Conservation (phyloP, 1,140 invertebrate species). For the Heterodera schachtii region DNA sequence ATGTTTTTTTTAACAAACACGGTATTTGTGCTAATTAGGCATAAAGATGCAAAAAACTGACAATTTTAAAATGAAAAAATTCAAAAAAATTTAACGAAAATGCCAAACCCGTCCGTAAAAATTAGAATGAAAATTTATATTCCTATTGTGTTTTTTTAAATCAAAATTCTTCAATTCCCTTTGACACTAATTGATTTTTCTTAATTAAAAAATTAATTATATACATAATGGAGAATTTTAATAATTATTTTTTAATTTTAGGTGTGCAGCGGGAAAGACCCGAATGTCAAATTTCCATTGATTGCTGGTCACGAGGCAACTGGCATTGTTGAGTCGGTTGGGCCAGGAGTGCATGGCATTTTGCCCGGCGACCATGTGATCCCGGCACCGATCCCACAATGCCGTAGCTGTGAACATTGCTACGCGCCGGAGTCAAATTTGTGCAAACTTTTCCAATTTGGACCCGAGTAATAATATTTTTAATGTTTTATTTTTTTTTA, state of each 20-base stretch:
- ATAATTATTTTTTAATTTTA: neutral
- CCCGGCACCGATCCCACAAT: conserved; percentile 93
- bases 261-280: conserved; percentile 17
- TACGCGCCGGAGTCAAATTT: conserved; percentile 80
- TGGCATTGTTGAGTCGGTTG: conserved; percentile 82
- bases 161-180: too few relatives aligned
- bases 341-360: conserved; percentile 50
- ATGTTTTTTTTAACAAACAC: neutral
- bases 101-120: too few relatives aligned
- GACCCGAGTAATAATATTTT: conserved; percentile 74
- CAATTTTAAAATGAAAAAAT: too few relatives aligned
- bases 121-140: too few relatives aligned
- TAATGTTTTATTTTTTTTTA: too few relatives aligned
- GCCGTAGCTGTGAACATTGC: conserved; percentile 93
- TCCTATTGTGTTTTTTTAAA: too few relatives aligned
- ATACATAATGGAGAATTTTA: too few relatives aligned
- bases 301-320: conserved; percentile 89
- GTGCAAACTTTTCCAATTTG: conserved; percentile 70
- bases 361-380: conserved; percentile 88
- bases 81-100: too few relatives aligned
- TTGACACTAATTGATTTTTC: too few relatives aligned
- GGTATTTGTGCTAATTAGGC: too few relatives aligned
- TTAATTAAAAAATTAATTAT: too few relatives aligned
- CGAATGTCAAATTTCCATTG: conserved; percentile 71
- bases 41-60: too few relatives aligned